Evolutionary conservation across 2,888 invertebrate species (phyloP).

Genomic region (Sinopyrophorus schimmeli): DNA sequence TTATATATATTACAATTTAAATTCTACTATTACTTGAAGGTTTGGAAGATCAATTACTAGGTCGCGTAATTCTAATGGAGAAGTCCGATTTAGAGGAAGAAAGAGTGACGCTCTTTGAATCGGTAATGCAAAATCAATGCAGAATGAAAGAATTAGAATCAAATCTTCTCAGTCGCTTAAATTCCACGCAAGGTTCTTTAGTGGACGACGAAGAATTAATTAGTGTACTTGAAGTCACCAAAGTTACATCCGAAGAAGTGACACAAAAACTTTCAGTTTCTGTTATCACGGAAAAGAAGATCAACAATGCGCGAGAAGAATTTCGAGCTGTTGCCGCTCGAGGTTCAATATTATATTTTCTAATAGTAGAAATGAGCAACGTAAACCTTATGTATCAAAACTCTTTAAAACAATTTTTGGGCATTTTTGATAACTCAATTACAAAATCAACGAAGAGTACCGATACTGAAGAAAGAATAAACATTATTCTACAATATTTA

Average conservation of each 20-base stretch:
- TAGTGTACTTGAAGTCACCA: slow-evolving; percentile 78
- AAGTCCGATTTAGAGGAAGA: slow-evolving; percentile 95
- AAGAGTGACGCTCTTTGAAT: slow-evolving; percentile 89
- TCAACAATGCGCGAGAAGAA: slow-evolving; percentile 91
- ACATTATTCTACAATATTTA: slow-evolving; percentile 84
- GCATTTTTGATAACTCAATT: slow-evolving; percentile 91
- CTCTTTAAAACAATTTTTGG: slow-evolving; percentile 90
- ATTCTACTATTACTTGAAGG: slow-evolving; percentile 56
- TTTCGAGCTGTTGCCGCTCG: slow-evolving; percentile 93
- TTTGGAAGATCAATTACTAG: slow-evolving; percentile 91
- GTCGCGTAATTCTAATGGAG: slow-evolving; percentile 93
- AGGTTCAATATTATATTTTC: slow-evolving; percentile 92
- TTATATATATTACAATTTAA: not conserved
- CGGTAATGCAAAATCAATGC: slow-evolving; percentile 94
- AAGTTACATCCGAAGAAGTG: slow-evolving; percentile 90
- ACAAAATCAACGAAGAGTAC: slow-evolving; percentile 85
- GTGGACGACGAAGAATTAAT: slow-evolving; percentile 96
- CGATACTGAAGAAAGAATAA: slow-evolving; percentile 82
- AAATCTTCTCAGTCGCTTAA: slow-evolving; percentile 86
- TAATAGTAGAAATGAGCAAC: slow-evolving; percentile 96
- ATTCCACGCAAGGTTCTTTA: slow-evolving; percentile 89
- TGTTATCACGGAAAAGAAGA: slow-evolving; percentile 92
- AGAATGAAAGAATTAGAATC: slow-evolving; percentile 96
- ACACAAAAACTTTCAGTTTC: slow-evolving; percentile 91
- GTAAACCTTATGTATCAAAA: slow-evolving; percentile 98